A percentile compares a stretch with the other conserved stretches of the same genome.
These are phyloP conservation scores for Galaxea fascicularis DNA, from an alignment of 92 coral and sea anemone species.

Conservation along the genomic window DNA sequence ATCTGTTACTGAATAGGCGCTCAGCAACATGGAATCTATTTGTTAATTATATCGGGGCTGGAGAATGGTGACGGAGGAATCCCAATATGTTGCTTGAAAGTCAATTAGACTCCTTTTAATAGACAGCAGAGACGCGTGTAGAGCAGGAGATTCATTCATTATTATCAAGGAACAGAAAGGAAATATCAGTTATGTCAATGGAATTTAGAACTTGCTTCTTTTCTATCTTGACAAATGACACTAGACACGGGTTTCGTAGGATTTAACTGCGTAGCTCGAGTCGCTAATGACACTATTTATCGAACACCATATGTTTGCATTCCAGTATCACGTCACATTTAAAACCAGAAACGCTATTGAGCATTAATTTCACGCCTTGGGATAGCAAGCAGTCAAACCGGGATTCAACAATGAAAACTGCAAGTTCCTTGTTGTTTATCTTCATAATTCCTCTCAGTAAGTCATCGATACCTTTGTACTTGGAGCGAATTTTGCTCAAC, in stretches of 20 bases:
- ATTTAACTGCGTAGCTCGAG: too few species aligned
- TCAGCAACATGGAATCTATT: too few species aligned
- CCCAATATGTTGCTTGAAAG: too few species aligned
- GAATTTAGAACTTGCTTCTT: not conserved
- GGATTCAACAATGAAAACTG: slow-evolving; percentile 5
- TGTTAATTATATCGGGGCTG: too few species aligned
- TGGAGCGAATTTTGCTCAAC: too few species aligned
- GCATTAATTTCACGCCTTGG: too few species aligned
- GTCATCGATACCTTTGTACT: not conserved
- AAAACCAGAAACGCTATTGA: not conserved
- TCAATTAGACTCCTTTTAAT: not conserved
- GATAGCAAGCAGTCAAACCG: not conserved
- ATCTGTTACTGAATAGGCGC: too few species aligned
- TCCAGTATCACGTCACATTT: slow-evolving; percentile 35
- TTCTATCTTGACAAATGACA: not conserved
- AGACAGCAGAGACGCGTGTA: not conserved
- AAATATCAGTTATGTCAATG: not conserved
- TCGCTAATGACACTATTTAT: not conserved
- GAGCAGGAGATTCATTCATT: too few species aligned
- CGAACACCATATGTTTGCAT: slow-evolving; percentile 13
- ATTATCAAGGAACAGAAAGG: not conserved
- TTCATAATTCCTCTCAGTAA: slow-evolving; percentile 7
- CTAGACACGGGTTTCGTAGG: too few species aligned
- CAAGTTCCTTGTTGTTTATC: not conserved
- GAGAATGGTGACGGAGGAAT: too few species aligned